Conservation (phyloP, 2,888 invertebrate species). For the Elegia similella region DNA sequence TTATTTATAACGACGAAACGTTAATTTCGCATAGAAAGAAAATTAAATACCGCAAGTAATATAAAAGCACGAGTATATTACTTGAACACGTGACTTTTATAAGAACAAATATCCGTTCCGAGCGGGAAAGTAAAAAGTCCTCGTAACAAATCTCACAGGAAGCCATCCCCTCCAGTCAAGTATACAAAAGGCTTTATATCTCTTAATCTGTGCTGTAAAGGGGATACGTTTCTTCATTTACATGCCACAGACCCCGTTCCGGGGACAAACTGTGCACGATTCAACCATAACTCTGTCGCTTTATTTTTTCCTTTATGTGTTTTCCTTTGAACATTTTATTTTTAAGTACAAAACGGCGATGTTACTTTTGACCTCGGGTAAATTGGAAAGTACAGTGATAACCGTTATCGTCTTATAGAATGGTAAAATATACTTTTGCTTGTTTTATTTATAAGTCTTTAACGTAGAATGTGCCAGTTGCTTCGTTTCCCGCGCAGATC, state of each 20-base stretch:
- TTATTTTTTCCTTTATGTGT: conserved; percentile 37
- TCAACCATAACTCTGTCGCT: conserved; percentile 42
- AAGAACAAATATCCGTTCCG: neutral
- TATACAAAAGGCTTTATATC: conserved; percentile 16
- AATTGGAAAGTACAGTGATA: no score
- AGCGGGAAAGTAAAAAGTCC: neutral
- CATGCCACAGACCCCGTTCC: conserved; percentile 38
- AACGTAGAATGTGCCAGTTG: no score
- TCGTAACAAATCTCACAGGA: conserved; percentile 8
- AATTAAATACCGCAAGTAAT: no score
- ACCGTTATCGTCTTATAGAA: no score
- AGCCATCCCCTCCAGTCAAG: conserved; percentile 11
- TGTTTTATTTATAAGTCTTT: no score
- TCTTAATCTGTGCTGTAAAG: conserved; percentile 42
- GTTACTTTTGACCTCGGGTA: neutral
- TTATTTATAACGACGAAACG: no score
- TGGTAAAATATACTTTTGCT: no score
- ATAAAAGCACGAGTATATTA: neutral
- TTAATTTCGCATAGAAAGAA: no score
- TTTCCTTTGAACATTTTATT: conserved; percentile 25
- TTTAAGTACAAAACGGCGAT: neutral
- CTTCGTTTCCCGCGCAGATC: no score
- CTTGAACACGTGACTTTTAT: neutral
- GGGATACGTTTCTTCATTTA: conserved; percentile 50
- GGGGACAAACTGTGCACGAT: conserved; percentile 42